phyloP scores from a whole-genome alignment of 2,797 vertebrate genomes.

The Odontamblyopus rebecca region DNA sequence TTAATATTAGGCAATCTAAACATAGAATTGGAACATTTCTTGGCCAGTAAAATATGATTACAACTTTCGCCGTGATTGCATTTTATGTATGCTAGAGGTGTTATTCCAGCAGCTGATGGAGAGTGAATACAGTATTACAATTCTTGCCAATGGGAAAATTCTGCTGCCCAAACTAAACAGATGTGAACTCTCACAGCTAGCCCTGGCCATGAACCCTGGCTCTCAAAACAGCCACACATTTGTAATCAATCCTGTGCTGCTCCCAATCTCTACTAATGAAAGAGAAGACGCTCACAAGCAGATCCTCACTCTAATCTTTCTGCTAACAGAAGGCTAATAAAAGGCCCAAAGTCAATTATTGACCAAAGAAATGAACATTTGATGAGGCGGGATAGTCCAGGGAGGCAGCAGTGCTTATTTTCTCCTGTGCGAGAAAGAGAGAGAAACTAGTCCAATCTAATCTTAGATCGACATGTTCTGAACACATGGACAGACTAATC shows the following conservation, averaged over 20 bases:
- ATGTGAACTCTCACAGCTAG: conserved; percentile 4
- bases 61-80: background rate
- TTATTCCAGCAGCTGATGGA: conserved; percentile 1
- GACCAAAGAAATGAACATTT: conserved; percentile 47
- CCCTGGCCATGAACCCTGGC: conserved; percentile 3
- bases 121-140: background rate
- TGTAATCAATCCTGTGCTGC: conserved; percentile 23
- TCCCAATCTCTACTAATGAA: conserved; percentile 41
- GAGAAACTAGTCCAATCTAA: background rate
- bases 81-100: conserved; percentile 1
- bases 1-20: background rate
- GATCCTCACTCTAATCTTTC: conserved; percentile 35
- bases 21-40: background rate
- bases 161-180: background rate
- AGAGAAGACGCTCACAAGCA: conserved; percentile 37
- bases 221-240: conserved; percentile 1
- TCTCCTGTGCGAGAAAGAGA: conserved; percentile 3
- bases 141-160: background rate
- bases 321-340: conserved; percentile 46
- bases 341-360: conserved; percentile 44
- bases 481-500: background rate
- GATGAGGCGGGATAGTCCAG: conserved; percentile 29
- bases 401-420: conserved; percentile 13
- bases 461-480: background rate
- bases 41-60: conserved; percentile 6